Percentiles rank a stretch among this genome's conserved stretches.
phyloP scores from a whole-genome alignment of 1,140 invertebrate species.

The Bombus pyrosoma region DNA sequence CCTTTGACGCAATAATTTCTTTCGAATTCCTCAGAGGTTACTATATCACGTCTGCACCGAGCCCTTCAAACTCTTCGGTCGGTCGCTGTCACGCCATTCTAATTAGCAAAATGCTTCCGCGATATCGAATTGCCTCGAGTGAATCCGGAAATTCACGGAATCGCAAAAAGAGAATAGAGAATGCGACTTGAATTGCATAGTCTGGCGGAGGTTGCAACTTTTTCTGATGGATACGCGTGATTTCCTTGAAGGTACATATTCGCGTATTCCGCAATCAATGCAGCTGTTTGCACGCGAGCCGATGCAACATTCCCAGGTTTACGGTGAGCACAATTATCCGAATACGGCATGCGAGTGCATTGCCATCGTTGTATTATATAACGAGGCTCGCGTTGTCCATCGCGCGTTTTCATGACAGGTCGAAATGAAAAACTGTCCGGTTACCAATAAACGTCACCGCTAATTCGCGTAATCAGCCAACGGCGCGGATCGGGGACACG shows the following conservation, averaged over 20 bases:
- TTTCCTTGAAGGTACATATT: slow-evolving; percentile 46
- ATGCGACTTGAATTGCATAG: neutral
- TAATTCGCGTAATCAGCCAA: slow-evolving; percentile 28
- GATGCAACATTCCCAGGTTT: neutral
- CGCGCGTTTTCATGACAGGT: neutral
- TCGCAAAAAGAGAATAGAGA: neutral
- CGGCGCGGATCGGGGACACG: neutral
- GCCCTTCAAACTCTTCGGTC: neutral
- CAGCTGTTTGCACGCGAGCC: slow-evolving; percentile 36
- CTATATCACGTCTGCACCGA: too few relatives aligned
- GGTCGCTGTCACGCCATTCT: neutral
- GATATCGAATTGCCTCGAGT: neutral
- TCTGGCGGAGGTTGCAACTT: neutral
- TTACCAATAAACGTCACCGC: slow-evolving; percentile 27
- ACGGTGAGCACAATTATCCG: slow-evolving; percentile 33
- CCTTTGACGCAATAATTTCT: neutral
- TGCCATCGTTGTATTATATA: neutral
- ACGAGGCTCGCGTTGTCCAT: neutral
- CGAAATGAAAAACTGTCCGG: slow-evolving; percentile 25
- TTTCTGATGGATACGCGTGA: neutral
- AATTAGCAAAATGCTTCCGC: neutral
- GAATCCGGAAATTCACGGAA: neutral
- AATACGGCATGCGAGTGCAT: neutral
- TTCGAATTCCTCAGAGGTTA: neutral
- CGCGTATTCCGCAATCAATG: slow-evolving; percentile 43